phyloP scores from a whole-genome alignment of 1,140 invertebrate genomes.

The Babylonia areolata region DNA sequence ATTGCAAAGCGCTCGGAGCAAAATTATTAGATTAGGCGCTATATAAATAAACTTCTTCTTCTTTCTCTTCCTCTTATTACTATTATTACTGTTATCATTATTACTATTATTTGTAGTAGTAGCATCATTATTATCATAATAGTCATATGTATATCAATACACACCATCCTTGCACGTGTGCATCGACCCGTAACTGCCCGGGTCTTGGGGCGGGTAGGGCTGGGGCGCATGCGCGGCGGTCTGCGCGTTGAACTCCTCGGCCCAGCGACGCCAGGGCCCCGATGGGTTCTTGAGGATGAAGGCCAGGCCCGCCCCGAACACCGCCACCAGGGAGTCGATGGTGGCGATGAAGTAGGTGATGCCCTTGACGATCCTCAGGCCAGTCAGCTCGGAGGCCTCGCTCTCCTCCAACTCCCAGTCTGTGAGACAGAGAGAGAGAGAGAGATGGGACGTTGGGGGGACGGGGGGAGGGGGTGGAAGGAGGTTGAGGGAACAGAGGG shows the following conservation, averaged over 20 bases:
- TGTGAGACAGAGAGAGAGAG: background rate
- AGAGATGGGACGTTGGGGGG: background rate
- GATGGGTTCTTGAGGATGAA: slow-evolving; percentile 12
- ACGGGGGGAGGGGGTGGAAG: background rate
- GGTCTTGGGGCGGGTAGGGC: slow-evolving; percentile 27
- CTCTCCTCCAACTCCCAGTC: slow-evolving; percentile 28
- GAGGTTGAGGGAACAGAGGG: background rate
- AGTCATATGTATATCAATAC: no score
- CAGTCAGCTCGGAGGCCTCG: slow-evolving; percentile 22
- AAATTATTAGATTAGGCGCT: no score
- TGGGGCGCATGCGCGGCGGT: slow-evolving; percentile 32
- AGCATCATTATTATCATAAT: no score
- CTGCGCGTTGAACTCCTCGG: slow-evolving; percentile 35
- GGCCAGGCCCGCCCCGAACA: slow-evolving; percentile 15
- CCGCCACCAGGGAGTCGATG: slow-evolving; percentile 34
- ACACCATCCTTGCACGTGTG: slow-evolving; percentile 27
- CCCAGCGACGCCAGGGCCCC: slow-evolving; percentile 32
- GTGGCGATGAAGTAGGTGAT: slow-evolving; percentile 41
- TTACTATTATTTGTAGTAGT: no score
- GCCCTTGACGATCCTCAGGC: slow-evolving; percentile 6
- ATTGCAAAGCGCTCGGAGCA: no score
- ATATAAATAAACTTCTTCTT: no score
- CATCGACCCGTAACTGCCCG: slow-evolving; percentile 18
- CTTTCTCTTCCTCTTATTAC: no score
- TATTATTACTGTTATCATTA: no score